Evolutionary conservation across 2,797 vertebrate genomes (phyloP), one percentile per base, ranked within the genome.

Genomic region (Lutjanus campechanus): DNA sequence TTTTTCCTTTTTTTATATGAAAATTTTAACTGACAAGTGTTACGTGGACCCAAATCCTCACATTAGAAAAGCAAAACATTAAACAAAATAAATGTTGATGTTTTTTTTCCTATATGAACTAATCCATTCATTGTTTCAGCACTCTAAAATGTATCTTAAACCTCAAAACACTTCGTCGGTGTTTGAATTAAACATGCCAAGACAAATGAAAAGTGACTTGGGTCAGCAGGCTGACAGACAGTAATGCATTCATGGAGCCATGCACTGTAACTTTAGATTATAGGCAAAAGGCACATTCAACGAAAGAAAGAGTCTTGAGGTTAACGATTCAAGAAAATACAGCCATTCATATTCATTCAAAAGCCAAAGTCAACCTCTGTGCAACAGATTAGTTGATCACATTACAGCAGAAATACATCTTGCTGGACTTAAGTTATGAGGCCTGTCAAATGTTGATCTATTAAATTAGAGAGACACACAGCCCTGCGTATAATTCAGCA

Each of bases 371-470:
- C 87, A 81, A 79, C 85, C 79, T 89, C 85, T 91, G 87, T 46
- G 77, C 72, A 90, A 91, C 65, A 86, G 82, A 89, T 92, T 75
- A 88, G 70, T 76, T 22, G 82, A 87, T 91, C 66, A 69, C 64
- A 71, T 92, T 88, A 82, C 91, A 65, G 58, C 13, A 71, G 63
- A 82, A 85, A 88, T 73, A 71, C 71, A 79, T 86, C 29, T 69
- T 36, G 60, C 60, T 68, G 73, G 73, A 76, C 36, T 64, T 79
- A 68, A 80, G 59, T 87, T 69, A 82, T 73, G 86, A 47, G 59
- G 59, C 65, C 78, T 83, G 77, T 86, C 84, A 82, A 68, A 76
- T n/a, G 47, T 44, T 80, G 56, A 87, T 91, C 55, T 72, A 69
- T 78, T 75, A 55, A 72, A 81, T 76, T 53, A 82, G 41, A 71